Base-by-base conservation (phyloP, 2,888 invertebrate species). In the Agrilus cyanescens region DNA sequence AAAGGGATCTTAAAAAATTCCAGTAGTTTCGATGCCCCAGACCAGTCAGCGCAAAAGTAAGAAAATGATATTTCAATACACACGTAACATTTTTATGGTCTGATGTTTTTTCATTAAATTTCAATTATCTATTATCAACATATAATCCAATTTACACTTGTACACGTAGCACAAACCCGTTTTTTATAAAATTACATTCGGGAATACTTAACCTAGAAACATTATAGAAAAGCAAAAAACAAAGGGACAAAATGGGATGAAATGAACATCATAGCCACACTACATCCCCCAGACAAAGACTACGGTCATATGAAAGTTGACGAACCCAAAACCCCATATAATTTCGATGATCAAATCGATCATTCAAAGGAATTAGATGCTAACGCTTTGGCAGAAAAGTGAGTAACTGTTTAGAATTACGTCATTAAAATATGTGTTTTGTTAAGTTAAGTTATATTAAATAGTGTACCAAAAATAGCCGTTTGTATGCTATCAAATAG, bases 281-380 rank as follows among this genome's bases (percentile, higher is more conserved):
- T 94, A 59, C 98, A 98, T 72, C 98, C 98, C 33, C 76, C 87
- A 15, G 93, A 93, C 65, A 99, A 98, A 71, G 97, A 97, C 69
- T 98, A 99, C 68, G 98, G 98, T 7, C 94, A 94, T 61, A 97
- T 97, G 95, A 98, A 97, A 70, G 82, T 87, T 50, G 89, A 93
- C 58, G 98, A 98, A 68, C 97, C 98, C 2, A 96, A 96, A 68
- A 98, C 98, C 18, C 98, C 98, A 1, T 88, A 77, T 57, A 78
- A 78, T 62, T 78, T 76, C 52, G 67, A 69, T 50, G 59, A 64
- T 35, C 45, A 49, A 1, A 67, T 72, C 34, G 80, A 78, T 53
- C 73, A 76, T 20, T 63, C 49, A 52, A 68, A 61, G 55, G 61
- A 76, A 53, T 59, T 78, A 48, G 82, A 82, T 58, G 82, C 88